Evolutionary conservation across 2,113 vertebrate genomes (phyloP), one percentile per base, ranked within the genome.

Genomic region (Cariama cristata): DNA sequence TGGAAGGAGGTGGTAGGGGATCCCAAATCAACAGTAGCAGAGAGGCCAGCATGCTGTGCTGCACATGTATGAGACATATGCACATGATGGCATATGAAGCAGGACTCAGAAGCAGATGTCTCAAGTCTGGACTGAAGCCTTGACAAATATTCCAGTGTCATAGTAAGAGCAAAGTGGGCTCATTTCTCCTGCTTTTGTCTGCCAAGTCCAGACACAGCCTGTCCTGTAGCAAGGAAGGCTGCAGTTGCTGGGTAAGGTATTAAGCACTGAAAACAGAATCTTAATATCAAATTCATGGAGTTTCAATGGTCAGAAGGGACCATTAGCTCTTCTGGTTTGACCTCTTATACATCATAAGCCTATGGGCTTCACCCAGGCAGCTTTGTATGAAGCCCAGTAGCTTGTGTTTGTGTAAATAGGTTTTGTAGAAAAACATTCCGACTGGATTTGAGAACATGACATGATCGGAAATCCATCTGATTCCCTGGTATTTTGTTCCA

Each of bases 21-120:
- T 79, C 66, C 20, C 27, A 45, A 56, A 73, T 21, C 55, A n/a
- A 11, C 18, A 53, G 30, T 12, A n/a, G 66, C 40, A 40, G 83
- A 69, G 56, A 50, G 69, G 52, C 12, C 59, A 50, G 23, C 6
- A 7, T 33, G n/a, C 26, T 62, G 19, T 0, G 0, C 47, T 77
- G 64, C 15, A 6, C 0, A 0, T 33, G 11, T n/a, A 21, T 60
- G 22, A 44, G 49, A 58, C 27, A 23, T 2, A 23, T 7, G 24
- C 35, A 10, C 2, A 1, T 23, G 45, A 6, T n/a, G 24, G 7
- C 16, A 5, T n/a, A 24, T 5, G 14, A 56, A 83, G 47, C n/a
- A 62, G 35, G 47, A 45, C 47, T 67, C 8, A 2, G 33, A 40
- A 59, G 21, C 18, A 47, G 38, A 32, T 14, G 5, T 12, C 30